phyloP scores from a whole-genome alignment of 2,797 vertebrate species.

The Allobates femoralis region DNA sequence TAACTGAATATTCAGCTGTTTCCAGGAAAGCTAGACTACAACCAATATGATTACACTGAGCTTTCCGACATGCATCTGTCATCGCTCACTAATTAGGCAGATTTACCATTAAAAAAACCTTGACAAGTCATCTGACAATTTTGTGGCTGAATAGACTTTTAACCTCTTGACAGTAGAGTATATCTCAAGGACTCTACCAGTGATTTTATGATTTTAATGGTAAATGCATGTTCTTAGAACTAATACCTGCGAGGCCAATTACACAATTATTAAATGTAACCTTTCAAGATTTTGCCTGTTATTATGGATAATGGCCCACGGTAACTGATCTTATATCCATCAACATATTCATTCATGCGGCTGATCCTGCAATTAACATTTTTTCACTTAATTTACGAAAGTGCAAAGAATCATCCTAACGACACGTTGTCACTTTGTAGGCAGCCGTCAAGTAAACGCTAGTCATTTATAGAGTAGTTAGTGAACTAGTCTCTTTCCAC shows the following conservation, averaged over 20 bases:
- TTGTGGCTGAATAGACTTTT: too few species aligned
- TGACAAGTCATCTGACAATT: too few species aligned
- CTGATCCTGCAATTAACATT: constrained; percentile 16
- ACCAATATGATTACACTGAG: too few species aligned
- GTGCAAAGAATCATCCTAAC: neutral
- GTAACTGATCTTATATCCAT: neutral
- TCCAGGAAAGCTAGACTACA: too few species aligned
- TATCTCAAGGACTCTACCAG: too few species aligned
- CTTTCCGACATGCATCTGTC: too few species aligned
- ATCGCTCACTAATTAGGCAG: too few species aligned
- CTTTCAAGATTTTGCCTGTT: neutral
- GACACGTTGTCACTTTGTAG: neutral
- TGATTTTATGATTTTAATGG: too few species aligned
- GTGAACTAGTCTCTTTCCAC: neutral
- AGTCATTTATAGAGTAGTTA: constrained; percentile 4
- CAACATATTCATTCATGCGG: neutral
- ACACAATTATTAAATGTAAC: neutral
- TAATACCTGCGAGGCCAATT: neutral
- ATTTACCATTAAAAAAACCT: too few species aligned
- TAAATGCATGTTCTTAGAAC: neutral
- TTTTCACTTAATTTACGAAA: constrained; percentile 6
- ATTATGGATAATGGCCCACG: neutral
- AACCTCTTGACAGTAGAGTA: too few species aligned
- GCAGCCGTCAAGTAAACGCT: neutral
- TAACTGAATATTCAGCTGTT: too few species aligned